Conservation (phyloP, 2,113 vertebrate genomes). For the Saguinus midas region DNA sequence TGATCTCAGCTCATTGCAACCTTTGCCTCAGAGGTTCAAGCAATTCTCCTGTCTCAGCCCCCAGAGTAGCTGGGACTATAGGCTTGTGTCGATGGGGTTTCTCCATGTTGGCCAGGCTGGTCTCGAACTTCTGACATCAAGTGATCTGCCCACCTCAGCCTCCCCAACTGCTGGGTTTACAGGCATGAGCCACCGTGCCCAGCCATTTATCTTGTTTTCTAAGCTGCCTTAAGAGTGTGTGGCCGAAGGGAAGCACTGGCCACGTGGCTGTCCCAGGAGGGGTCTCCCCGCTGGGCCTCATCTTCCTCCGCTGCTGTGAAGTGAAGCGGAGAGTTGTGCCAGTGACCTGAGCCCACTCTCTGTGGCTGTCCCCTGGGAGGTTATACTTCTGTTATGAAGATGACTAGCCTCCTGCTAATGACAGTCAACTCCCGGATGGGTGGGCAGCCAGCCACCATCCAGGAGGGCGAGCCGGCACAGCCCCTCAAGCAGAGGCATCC, state of each 20-base stretch:
- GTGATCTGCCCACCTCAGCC: no score
- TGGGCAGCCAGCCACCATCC: fast-evolving
- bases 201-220: not conserved
- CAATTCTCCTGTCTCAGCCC: no score
- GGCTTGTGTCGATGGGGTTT: no score
- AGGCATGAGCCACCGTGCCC: no score
- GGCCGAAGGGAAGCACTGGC: fast-evolving
- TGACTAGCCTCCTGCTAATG: not conserved
- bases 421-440: not conserved
- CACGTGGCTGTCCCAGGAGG: not conserved
- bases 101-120: no score
- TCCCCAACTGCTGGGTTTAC: no score
- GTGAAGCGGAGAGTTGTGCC: not conserved
- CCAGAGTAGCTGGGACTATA: no score
- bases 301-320: not conserved
- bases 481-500: fast-evolving
- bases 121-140: no score
- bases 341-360: not conserved
- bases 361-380: not conserved
- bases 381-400: not conserved
- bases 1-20: no score
- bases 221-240: not conserved
- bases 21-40: no score
- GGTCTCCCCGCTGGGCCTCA: not conserved
- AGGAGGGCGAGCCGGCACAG: not conserved